Percentiles rank a stretch among this genome's conserved stretches.
Conservation (phyloP, 2,888 invertebrate species). For the Quadriops clusia region DNA sequence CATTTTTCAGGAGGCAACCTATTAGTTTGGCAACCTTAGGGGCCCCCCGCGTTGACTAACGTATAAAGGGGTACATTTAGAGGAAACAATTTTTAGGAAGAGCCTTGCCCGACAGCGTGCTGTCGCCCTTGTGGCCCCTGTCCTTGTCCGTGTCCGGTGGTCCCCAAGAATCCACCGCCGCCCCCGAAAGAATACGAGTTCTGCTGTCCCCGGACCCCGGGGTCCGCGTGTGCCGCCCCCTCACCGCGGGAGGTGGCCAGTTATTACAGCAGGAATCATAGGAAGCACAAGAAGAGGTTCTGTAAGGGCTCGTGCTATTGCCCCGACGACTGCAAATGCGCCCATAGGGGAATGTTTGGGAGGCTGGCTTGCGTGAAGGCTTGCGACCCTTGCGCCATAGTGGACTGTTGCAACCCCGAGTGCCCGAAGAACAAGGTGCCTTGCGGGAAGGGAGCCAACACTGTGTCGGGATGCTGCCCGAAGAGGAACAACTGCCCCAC, state of each 20-base stretch:
- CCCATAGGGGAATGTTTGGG: slow-evolving; percentile 15
- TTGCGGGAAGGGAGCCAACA: background rate
- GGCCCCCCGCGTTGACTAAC: too few relatives aligned
- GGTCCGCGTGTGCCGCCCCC: slow-evolving; percentile 16
- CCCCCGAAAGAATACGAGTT: slow-evolving; percentile 9
- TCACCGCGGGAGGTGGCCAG: slow-evolving; percentile 29
- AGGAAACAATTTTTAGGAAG: too few relatives aligned
- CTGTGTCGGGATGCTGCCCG: slow-evolving; percentile 2
- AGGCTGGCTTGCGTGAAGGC: slow-evolving; percentile 13
- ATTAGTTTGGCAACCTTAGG: too few relatives aligned
- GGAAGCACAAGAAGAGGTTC: slow-evolving; percentile 12
- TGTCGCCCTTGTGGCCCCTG: background rate
- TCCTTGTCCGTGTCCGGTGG: background rate
- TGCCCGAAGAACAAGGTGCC: too few relatives aligned
- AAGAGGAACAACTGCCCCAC: slow-evolving; percentile 1
- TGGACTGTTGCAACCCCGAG: slow-evolving; percentile 11
- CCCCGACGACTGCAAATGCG: slow-evolving; percentile 17
- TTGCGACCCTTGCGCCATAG: slow-evolving; percentile 16
- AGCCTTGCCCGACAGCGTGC: background rate
- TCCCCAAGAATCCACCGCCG: slow-evolving; percentile 4
- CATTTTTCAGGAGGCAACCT: too few relatives aligned
- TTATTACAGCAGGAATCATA: slow-evolving; percentile 29
- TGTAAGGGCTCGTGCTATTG: slow-evolving; percentile 19
- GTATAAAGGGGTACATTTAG: too few relatives aligned
- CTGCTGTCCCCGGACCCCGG: slow-evolving; percentile 10